Conservation (phyloP, 2,797 vertebrate genomes). For the Aselliscus stoliczkanus region DNA sequence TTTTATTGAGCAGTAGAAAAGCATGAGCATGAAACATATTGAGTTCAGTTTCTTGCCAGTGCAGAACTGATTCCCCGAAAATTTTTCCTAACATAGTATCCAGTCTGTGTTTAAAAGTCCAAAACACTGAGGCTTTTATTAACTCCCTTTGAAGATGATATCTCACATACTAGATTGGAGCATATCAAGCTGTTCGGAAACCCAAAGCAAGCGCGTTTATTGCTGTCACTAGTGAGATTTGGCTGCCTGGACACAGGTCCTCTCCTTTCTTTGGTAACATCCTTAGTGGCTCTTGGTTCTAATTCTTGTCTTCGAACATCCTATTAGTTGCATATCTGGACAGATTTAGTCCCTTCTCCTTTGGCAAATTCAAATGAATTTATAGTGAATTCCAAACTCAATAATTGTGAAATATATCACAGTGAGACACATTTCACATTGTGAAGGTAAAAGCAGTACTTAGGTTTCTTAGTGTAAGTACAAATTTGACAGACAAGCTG, state of each 20-base stretch:
- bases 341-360: background rate
- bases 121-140: slow-evolving; percentile 74
- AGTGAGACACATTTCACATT: background rate
- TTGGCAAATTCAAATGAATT: background rate
- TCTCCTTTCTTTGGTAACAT: background rate
- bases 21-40: slow-evolving; percentile 62
- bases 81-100: slow-evolving; percentile 76
- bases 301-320: background rate
- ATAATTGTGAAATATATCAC: background rate
- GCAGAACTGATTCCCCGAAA: slow-evolving; percentile 76
- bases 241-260: background rate
- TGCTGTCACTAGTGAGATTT: slow-evolving; percentile 25
- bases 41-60: slow-evolving; percentile 65
- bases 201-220: background rate
- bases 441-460: background rate
- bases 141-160: slow-evolving; percentile 74
- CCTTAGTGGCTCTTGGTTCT: background rate
- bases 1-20: slow-evolving; percentile 34
- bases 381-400: background rate
- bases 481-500: background rate
- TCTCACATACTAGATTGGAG: slow-evolving; percentile 13
- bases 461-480: background rate
- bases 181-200: slow-evolving; percentile 15
- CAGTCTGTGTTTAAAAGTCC: slow-evolving; percentile 70
- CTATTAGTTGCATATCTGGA: background rate